A percentile compares a stretch with the other conserved stretches of the same genome.
phyloP scores from a whole-genome alignment of 2,888 invertebrate genomes.

The Lycocerus yunnanus region DNA sequence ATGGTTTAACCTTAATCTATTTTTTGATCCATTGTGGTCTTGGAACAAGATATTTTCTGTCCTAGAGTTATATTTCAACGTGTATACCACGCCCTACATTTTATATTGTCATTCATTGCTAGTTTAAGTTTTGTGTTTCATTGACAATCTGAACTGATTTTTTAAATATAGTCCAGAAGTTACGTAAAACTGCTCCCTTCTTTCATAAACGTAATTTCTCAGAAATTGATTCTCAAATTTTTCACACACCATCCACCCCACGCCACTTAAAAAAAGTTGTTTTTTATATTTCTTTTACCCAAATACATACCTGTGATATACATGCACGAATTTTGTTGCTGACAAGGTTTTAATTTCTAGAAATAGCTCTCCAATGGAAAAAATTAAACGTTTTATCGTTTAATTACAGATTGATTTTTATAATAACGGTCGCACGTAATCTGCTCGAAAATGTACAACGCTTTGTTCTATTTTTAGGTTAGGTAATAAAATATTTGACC shows the following conservation, averaged over 20 bases:
- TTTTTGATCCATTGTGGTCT: conserved; percentile 50
- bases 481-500: background rate
- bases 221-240: background rate
- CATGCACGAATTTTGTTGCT: too few species aligned
- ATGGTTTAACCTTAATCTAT: conserved; percentile 53
- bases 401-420: background rate
- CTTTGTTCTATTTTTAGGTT: background rate
- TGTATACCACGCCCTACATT: conserved; percentile 51
- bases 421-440: background rate
- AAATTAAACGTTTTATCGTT: background rate
- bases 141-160: conserved; percentile 39
- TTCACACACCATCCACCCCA: background rate
- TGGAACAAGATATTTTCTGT: conserved; percentile 55
- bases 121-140: conserved; percentile 46
- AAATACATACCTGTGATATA: too few species aligned
- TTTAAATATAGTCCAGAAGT: conserved; percentile 12
- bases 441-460: background rate
- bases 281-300: too few species aligned
- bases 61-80: conserved; percentile 55
- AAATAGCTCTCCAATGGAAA: background rate
- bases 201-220: background rate
- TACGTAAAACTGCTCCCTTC: background rate
- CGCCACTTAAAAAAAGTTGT: too few species aligned
- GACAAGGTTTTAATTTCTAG: background rate
- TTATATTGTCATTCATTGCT: conserved; percentile 52